phyloP scores from a whole-genome alignment of 2,888 invertebrate species.

The Melinopterus prodromus region DNA sequence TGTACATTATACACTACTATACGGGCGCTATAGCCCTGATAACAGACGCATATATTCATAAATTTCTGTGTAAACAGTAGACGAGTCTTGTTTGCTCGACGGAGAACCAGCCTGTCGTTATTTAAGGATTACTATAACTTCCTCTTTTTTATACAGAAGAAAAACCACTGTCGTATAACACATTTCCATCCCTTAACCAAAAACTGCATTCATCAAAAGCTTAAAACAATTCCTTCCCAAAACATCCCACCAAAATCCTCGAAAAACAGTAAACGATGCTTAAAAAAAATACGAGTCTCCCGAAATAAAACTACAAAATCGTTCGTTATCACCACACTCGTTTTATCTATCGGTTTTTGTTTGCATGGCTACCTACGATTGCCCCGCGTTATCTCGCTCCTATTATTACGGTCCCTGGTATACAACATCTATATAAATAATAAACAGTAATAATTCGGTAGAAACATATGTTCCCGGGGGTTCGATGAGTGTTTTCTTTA shows the following conservation, averaged over 20 bases:
- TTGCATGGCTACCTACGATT: neutral
- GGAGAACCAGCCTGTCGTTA: neutral
- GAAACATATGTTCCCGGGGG: slow-evolving; percentile 19
- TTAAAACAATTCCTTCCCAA: too few relatives aligned
- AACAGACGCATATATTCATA: slow-evolving; percentile 13
- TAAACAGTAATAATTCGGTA: slow-evolving; percentile 24
- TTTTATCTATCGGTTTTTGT: neutral
- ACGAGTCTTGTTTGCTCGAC: neutral
- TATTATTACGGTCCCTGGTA: neutral
- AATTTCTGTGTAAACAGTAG: neutral
- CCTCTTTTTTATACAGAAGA: neutral
- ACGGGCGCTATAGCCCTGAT: slow-evolving; percentile 16
- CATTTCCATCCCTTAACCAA: too few relatives aligned
- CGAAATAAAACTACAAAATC: neutral
- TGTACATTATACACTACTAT: slow-evolving; percentile 20
- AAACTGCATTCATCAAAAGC: too few relatives aligned
- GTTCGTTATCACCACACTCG: neutral
- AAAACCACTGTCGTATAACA: too few relatives aligned
- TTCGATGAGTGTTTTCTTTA: neutral
- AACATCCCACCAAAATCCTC: too few relatives aligned
- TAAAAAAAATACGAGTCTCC: too few relatives aligned
- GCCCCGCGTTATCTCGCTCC: neutral
- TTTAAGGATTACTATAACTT: neutral
- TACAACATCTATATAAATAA: slow-evolving; percentile 22
- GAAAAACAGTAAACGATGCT: too few relatives aligned